Base-by-base conservation (phyloP, 2,113 vertebrate species). In the Conger conger region DNA sequence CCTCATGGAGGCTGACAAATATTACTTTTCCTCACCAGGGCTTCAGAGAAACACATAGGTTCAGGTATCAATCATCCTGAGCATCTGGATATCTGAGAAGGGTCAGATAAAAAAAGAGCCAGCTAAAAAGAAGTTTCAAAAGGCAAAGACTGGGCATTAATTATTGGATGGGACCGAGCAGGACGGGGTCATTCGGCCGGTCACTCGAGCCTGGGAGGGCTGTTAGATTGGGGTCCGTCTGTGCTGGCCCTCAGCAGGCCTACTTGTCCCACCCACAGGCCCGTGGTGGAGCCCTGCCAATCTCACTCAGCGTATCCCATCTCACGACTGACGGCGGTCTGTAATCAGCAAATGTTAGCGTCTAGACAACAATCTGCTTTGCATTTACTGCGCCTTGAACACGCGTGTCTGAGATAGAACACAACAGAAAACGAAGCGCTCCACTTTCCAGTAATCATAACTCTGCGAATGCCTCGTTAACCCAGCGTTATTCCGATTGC, bases 311-410 rank as follows among this genome's bases (percentile, higher is more conserved):
- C 7, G 23, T 11, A 80, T 50, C 40, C 42, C 38, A 80, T 80
- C 37, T 80, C 9, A 45, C 16, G 42, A 80, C 42, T 38, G 42
- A 40, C 23, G 8, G 15, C 13, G 17, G 11, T 37, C 53, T 60
- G 35, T 20, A 82, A 60, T 36, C 35, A 81, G 30, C 11, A 20
- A 37, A 45, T n/a, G 30, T 60, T 37, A 60, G 81, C 9, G 54
- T 82, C 81, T 82, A 82, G 81, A 82, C 50, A 33, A 60, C 50
- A 57, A 60, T 60, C 54, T 37, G 50, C 35, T 57, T 23, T 53
- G 20, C 50, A 33, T 57, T 57, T 82, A 33, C 33, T 3, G 15
- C 60, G 2, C 30, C 27, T 7, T n/a, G 17, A 11, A 30, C 27
- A 38, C 77, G 36, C n/a, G 27, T 11, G n/a, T 6, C 0, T 15